These are phyloP conservation scores for Bellardia pandia DNA, from an alignment of 2,888 invertebrate species.

Conservation along the genomic window DNA sequence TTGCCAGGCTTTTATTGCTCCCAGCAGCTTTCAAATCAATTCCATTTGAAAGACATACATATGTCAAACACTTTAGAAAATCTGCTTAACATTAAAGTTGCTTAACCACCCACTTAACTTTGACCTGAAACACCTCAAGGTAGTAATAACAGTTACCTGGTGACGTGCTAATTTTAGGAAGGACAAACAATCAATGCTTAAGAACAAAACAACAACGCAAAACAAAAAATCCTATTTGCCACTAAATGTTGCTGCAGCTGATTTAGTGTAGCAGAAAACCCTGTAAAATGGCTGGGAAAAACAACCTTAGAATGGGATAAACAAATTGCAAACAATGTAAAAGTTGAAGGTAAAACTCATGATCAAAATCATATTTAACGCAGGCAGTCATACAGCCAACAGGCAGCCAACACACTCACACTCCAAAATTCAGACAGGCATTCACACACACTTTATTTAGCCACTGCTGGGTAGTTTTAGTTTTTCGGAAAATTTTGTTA, in stretches of 20 bases:
- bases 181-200: constrained; percentile 4
- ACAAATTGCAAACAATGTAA: constrained; percentile 46
- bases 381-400: neutral
- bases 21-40: neutral
- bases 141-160: constrained; percentile 11
- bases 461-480: too few species aligned
- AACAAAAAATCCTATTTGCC: neutral
- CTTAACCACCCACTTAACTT: neutral
- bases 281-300: neutral
- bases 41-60: neutral
- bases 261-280: constrained; percentile 1
- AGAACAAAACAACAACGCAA: neutral
- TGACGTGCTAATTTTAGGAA: constrained; percentile 30
- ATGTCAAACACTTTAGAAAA: neutral
- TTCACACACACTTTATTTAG: too few species aligned
- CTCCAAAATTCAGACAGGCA: too few species aligned
- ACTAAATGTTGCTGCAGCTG: constrained; percentile 4
- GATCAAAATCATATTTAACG: constrained; percentile 46
- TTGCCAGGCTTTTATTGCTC: neutral
- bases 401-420: too few species aligned
- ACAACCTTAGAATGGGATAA: neutral
- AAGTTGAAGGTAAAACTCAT: constrained; percentile 59
- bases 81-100: neutral
- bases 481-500: neutral
- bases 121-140: neutral